Percentiles rank a stretch among this genome's conserved stretches.
Conservation (phyloP, 1,140 invertebrate genomes). For the Brachionus sp. region DNA sequence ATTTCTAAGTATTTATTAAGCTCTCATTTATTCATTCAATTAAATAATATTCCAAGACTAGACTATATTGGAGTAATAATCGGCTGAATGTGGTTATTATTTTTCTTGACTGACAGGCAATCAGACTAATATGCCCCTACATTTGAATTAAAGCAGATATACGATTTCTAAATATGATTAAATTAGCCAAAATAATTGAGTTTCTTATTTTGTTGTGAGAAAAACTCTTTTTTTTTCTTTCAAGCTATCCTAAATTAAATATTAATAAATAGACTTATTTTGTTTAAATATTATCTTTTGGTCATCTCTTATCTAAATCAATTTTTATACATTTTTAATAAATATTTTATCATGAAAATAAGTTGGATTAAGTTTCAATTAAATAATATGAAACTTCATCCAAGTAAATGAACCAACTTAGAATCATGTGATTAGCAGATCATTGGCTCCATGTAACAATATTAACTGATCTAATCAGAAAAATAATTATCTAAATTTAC, state of each 20-base stretch:
- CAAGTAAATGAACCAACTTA: background rate
- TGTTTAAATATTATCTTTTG: background rate
- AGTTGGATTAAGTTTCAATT: background rate
- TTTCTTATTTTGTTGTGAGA: background rate
- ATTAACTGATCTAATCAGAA: background rate
- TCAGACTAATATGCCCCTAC: background rate
- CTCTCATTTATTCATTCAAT: background rate
- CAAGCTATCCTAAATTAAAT: background rate
- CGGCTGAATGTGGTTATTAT: background rate
- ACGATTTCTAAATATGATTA: constrained; percentile 28
- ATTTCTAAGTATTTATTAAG: background rate
- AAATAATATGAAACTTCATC: background rate
- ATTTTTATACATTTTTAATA: background rate
- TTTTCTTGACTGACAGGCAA: constrained; percentile 26
- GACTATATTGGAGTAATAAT: background rate
- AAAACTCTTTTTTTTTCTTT: background rate
- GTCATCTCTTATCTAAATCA: constrained; percentile 11
- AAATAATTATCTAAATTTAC: background rate
- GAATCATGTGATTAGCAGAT: background rate
- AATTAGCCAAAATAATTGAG: background rate
- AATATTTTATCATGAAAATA: background rate
- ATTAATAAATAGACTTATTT: background rate
- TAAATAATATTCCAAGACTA: constrained; percentile 12
- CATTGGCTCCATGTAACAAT: background rate
- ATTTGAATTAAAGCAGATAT: constrained; percentile 9